phyloP scores from a whole-genome alignment of 37 sponge, comb jelly and placozoan genomes.

The Halichondria panicea region DNA sequence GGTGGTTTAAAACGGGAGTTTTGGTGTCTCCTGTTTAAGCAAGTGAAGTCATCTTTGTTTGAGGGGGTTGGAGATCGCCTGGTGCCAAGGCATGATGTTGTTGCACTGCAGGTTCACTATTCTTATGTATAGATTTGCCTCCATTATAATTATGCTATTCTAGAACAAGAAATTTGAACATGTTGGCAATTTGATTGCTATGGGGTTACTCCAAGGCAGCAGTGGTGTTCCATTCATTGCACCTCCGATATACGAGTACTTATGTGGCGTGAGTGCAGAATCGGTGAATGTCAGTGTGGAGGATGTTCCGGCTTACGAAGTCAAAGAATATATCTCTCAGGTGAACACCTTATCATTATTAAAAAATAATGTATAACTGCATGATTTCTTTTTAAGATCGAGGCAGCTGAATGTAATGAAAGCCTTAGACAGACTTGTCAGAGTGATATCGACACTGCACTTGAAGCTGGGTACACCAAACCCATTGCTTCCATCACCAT shows the following conservation, averaged over 20 bases:
- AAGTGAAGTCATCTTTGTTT: too few relatives aligned
- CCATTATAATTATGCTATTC: too few relatives aligned
- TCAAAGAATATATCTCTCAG: not conserved
- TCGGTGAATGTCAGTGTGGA: not conserved
- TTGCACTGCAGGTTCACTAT: conserved; percentile 15
- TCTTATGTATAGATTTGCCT: too few relatives aligned
- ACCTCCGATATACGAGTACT: conserved; percentile 13
- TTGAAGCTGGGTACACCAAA: too few relatives aligned
- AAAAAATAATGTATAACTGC: too few relatives aligned
- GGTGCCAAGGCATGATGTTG: conserved; percentile 13
- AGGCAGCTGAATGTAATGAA: too few relatives aligned
- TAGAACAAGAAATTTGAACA: conserved; percentile 19
- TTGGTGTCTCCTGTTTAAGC: too few relatives aligned
- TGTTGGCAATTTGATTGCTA: conserved; percentile 20
- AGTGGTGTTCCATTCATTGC: conserved; percentile 33
- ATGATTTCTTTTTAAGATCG: too few relatives aligned
- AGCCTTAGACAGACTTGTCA: too few relatives aligned
- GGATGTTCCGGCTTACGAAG: conserved; percentile 23
- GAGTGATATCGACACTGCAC: too few relatives aligned
- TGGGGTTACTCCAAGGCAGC: conserved; percentile 21
- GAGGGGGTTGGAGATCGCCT: not conserved
- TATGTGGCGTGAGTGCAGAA: conserved; percentile 5
- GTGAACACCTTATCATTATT: not conserved
- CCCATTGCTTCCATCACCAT: too few relatives aligned
- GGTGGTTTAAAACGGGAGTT: too few relatives aligned